Percentiles rank a stretch among this genome's conserved stretches.
Evolutionary conservation across 2,888 invertebrate species (phyloP).

Genomic region (Scaptodrosophila latifasciaeformis): DNA sequence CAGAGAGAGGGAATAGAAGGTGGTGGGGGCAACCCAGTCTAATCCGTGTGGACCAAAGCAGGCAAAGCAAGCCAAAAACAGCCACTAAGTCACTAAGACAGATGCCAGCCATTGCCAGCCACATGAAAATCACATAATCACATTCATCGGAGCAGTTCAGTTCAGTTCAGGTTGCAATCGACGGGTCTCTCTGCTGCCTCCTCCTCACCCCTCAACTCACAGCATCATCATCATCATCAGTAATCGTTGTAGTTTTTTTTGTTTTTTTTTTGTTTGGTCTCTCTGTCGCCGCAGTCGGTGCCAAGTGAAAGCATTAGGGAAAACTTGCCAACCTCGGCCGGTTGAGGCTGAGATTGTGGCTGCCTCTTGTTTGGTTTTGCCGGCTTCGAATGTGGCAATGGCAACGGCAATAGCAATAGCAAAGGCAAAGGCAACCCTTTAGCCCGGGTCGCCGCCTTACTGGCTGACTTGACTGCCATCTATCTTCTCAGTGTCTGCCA

Average conservation of each 20-base stretch:
- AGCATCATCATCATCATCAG: too few species aligned
- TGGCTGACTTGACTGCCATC: constrained; percentile 12
- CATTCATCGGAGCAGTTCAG: constrained; percentile 25
- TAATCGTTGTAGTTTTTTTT: constrained; percentile 6
- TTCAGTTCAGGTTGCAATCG: constrained; percentile 2
- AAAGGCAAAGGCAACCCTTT: too few species aligned
- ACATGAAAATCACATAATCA: constrained; percentile 49
- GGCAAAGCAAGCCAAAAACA: too few species aligned
- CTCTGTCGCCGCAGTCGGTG: constrained; percentile 20
- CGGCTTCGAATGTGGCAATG: too few species aligned
- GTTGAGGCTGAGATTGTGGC: too few species aligned
- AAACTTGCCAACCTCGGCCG: too few species aligned
- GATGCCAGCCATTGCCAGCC: constrained; percentile 10
- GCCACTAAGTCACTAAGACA: constrained; percentile 34
- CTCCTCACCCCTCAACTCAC: too few species aligned
- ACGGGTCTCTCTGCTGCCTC: too few species aligned
- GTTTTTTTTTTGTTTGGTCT: too few species aligned
- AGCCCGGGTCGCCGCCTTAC: too few species aligned
- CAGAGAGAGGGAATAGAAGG: background rate
- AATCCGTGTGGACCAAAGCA: constrained; percentile 5
- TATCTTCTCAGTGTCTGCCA: background rate
- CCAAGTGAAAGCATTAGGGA: constrained; percentile 63
- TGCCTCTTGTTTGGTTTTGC: too few species aligned
- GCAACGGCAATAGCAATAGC: too few species aligned
- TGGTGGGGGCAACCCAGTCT: background rate